Percentiles rank a stretch among this genome's conserved stretches.
phyloP scores from a whole-genome alignment of 1,140 invertebrate genomes.

The Rhizoglyphus robini region DNA sequence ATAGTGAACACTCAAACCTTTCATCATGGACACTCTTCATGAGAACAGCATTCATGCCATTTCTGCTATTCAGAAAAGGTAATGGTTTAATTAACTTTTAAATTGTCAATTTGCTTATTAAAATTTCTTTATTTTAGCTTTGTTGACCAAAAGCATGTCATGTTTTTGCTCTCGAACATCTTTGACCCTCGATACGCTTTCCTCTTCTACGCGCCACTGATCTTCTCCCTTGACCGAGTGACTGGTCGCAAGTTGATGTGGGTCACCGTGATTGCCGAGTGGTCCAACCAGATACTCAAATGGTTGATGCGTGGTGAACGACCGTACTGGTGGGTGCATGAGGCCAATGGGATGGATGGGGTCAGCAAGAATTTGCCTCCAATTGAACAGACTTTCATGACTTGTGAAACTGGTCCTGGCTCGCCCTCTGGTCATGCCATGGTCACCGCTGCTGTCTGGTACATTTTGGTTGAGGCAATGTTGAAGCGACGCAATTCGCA shows the following conservation, averaged over 20 bases:
- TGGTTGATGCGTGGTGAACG: conserved; percentile 46
- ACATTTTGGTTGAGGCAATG: conserved; percentile 35
- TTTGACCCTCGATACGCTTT: conserved; percentile 41
- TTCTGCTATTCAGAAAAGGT: conserved; percentile 26
- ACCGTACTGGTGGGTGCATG: conserved; percentile 51
- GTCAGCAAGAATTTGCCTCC: conserved; percentile 25
- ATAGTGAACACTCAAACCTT: not conserved
- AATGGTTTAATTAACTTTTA: not conserved
- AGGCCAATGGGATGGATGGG: conserved; percentile 28
- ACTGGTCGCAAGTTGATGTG: conserved; percentile 36
- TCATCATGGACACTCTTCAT: conserved; percentile 26
- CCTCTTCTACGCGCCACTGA: conserved; percentile 37
- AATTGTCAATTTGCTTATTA: conserved; percentile 5
- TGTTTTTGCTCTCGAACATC: conserved; percentile 36
- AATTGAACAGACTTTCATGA: conserved; percentile 41
- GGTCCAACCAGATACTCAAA: conserved; percentile 41
- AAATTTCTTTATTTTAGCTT: conserved; percentile 28
- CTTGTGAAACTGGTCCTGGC: conserved; percentile 49
- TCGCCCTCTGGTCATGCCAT: conserved; percentile 48
- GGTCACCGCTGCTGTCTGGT: conserved; percentile 41
- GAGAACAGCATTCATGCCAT: conserved; percentile 27
- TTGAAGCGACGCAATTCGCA: not conserved
- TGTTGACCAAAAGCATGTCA: conserved; percentile 32
- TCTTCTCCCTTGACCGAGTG: conserved; percentile 33
- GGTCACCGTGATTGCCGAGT: conserved; percentile 38